Evolutionary conservation across 2,888 invertebrate species (phyloP), one percentile per base, ranked within the genome.

Genomic region (Catocala fraxini): DNA sequence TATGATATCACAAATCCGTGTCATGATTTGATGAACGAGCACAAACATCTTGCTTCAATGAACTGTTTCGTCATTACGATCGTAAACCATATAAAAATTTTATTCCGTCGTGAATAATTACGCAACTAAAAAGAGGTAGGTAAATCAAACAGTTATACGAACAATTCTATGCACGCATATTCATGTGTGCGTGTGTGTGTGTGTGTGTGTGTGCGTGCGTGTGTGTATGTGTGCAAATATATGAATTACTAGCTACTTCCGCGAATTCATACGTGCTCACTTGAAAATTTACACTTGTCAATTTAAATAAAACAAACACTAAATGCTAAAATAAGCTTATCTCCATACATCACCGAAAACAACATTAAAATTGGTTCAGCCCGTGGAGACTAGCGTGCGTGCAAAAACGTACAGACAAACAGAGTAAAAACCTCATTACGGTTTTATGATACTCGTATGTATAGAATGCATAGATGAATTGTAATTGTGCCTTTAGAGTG

Each of bases 101-200:
- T 25, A 56, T 56, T 15, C 34, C 52, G 13, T 42, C 10, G 46
- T 25, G 41, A 47, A 56, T 43, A n/a, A 65, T 76, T 54, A 52
- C 12, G 65, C 63, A 73, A 73, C 58, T 45, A 15, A 60, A 56
- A 63, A 12, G 52, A 58, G 59, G 62, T 72, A 58, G 59, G 62
- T 72, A 67, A 76, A 65, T 12, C 56, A 60, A 72, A 65, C 43
- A 67, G 45, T 49, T 45, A 53, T 64, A 53, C 51, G 48, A 34
- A 56, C 13, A 45, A 9, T 51, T 67, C 57, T 55, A 56, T 54
- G 53, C 57, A 63, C n/a, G 41, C n/a, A 59, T 12, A 25, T 57
- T 13, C 43, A 25, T 12, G 46, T 46, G 47, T 33, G 25, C 48
- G 52, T 34, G n/a, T 33, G 15, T 33, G 10, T 48, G 41, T 49